Evolutionary conservation across 2,797 vertebrate genomes (phyloP).

Genomic region (Falco biarmicus): DNA sequence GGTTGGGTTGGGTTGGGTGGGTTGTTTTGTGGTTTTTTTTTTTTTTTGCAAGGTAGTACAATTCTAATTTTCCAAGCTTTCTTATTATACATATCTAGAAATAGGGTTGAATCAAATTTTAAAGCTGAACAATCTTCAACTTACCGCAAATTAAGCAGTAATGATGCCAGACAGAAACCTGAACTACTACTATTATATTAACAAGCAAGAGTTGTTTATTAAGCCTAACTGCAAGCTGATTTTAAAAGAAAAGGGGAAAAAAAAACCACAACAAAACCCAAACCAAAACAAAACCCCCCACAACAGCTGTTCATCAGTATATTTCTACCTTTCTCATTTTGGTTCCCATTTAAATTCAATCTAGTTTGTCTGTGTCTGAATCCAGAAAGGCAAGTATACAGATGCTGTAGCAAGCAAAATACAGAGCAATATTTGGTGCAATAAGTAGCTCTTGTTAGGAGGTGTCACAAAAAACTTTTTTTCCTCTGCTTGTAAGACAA

Average conservation of each 20-base stretch:
- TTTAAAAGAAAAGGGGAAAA: background rate
- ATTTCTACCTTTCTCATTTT: background rate
- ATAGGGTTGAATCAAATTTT: background rate
- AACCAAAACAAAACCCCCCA: background rate
- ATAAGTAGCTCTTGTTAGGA: background rate
- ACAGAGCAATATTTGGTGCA: background rate
- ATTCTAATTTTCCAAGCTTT: background rate
- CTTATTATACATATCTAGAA: background rate
- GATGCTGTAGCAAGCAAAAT: background rate
- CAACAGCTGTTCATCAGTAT: background rate
- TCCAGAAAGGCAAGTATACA: background rate
- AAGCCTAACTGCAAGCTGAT: background rate
- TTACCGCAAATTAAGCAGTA: background rate
- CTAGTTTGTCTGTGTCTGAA: background rate
- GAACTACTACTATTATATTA: background rate
- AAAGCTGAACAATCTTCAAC: background rate
- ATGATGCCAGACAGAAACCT: background rate
- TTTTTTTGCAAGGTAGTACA: background rate
- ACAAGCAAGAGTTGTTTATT: background rate
- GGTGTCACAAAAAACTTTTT: background rate
- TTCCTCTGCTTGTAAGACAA: background rate
- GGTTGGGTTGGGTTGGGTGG: too few relatives aligned
- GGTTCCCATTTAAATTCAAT: background rate
- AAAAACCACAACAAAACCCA: too few relatives aligned
- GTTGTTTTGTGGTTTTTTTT: too few relatives aligned